Evolutionary conservation across 2,113 vertebrate species (phyloP).

Genomic region (Lutjanus erythropterus): DNA sequence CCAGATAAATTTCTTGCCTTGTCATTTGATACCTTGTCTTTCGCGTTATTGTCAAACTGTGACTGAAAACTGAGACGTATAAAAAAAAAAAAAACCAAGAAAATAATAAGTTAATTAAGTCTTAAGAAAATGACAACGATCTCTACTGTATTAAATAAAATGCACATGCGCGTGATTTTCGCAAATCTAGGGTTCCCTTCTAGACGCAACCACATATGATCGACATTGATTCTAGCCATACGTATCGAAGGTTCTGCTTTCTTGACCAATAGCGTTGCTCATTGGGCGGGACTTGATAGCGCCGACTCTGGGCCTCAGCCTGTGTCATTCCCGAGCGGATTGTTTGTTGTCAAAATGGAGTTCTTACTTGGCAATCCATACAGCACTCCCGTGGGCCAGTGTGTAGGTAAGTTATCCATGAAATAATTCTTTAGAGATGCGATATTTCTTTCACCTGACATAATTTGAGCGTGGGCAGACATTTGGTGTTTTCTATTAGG

Average conservation of each 20-base stretch:
- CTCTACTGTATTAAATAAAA: too few relatives aligned
- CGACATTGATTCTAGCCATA: conserved; percentile 41
- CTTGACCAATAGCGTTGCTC: conserved; percentile 58
- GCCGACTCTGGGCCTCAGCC: conserved; percentile 55
- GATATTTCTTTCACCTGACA: accelerated
- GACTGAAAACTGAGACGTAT: too few relatives aligned
- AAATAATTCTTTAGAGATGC: background rate
- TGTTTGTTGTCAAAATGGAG: conserved; percentile 96
- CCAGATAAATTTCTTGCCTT: too few relatives aligned
- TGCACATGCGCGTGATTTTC: too few relatives aligned
- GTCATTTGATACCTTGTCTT: too few relatives aligned
- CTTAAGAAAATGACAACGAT: too few relatives aligned
- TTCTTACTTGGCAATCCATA: conserved; percentile 98
- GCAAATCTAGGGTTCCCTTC: too few relatives aligned
- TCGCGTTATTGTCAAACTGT: too few relatives aligned
- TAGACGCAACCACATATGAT: conserved; percentile 35
- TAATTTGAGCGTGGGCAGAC: background rate
- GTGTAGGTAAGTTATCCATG: conserved; percentile 88
- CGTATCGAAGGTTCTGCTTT: background rate
- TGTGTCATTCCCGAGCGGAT: conserved; percentile 72
- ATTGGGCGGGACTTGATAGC: conserved; percentile 58
- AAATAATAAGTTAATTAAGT: too few relatives aligned
- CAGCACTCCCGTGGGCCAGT: conserved; percentile 97
- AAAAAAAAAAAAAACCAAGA: too few relatives aligned
- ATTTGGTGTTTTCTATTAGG: background rate